Percentiles rank a stretch among this genome's conserved stretches.
Evolutionary conservation across 2,113 vertebrate species (phyloP).

Genomic region (Cisticola juncidis): DNA sequence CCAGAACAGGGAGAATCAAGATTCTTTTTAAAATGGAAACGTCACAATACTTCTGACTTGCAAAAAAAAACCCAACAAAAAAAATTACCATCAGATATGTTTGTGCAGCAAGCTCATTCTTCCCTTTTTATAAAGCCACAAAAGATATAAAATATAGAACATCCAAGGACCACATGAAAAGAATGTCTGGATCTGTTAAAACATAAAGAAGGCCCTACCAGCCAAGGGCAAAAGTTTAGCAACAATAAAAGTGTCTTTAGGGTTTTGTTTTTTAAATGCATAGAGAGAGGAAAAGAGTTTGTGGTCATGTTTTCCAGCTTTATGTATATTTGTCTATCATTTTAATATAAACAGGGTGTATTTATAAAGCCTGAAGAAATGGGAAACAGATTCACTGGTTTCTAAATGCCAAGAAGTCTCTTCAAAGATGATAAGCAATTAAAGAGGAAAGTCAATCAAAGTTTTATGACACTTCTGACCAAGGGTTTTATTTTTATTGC

Average conservation of each 20-base stretch:
- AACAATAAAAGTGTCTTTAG: constrained; percentile 65
- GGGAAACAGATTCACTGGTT: constrained; percentile 75
- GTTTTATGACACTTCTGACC: constrained; percentile 75
- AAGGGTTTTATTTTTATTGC: constrained; percentile 78
- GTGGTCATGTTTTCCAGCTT: constrained; percentile 77
- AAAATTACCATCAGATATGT: constrained; percentile 34
- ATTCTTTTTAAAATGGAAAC: constrained; percentile 1
- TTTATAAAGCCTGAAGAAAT: constrained; percentile 78
- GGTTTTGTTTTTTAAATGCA: background rate
- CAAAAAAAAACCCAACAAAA: background rate
- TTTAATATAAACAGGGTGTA: constrained; percentile 78
- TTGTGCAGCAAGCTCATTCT: constrained; percentile 49
- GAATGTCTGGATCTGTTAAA: constrained; percentile 52
- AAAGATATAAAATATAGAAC: constrained; percentile 63
- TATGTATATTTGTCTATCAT: constrained; percentile 77
- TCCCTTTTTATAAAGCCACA: constrained; percentile 58
- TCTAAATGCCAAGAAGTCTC: constrained; percentile 72
- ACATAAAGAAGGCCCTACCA: constrained; percentile 48
- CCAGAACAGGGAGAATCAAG: background rate
- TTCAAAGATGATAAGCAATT: constrained; percentile 77
- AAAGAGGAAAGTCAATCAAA: constrained; percentile 71
- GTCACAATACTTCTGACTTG: constrained; percentile 21
- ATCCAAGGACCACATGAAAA: constrained; percentile 66
- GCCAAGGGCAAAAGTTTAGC: constrained; percentile 67
- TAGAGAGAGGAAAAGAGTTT: constrained; percentile 65